Conservation (phyloP, 64 coral and sea anemone species). For the Montipora capricornis region DNA sequence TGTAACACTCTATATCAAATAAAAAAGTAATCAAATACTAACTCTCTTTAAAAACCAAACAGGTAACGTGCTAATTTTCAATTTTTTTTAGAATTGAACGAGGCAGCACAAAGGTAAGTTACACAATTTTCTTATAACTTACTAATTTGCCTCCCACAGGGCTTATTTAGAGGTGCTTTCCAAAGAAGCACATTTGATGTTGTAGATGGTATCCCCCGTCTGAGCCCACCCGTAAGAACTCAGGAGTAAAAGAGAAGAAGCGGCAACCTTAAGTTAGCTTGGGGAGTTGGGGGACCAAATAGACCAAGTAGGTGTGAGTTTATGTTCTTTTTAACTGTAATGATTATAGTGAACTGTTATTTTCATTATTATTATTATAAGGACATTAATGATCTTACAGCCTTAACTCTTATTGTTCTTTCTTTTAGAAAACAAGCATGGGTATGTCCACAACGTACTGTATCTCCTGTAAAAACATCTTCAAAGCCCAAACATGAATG, state of each 20-base stretch:
- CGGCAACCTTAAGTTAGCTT: not conserved
- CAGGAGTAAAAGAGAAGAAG: not conserved
- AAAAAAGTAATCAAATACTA: slow-evolving; percentile 19
- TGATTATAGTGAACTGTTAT: not conserved
- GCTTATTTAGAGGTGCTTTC: not conserved
- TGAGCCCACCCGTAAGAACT: not conserved
- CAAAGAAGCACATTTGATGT: not conserved
- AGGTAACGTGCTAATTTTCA: not conserved
- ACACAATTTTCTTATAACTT: not conserved
- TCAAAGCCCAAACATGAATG: slow-evolving; percentile 21
- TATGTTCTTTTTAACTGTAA: not conserved
- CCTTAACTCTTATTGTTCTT: too few relatives aligned
- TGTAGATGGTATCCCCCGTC: not conserved
- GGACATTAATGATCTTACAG: too few relatives aligned
- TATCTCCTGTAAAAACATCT: slow-evolving; percentile 36
- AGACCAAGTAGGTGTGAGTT: not conserved
- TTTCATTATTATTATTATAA: too few relatives aligned
- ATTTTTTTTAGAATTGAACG: not conserved
- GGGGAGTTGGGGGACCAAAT: not conserved
- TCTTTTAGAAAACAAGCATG: too few relatives aligned
- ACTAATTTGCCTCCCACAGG: not conserved
- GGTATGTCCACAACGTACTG: slow-evolving; percentile 19
- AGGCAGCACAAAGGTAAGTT: not conserved
- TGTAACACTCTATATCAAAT: slow-evolving; percentile 24
- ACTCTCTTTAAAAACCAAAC: not conserved